Evolutionary conservation across 2,888 invertebrate genomes (phyloP).

Genomic region (Chalcosyrphus nemorum): DNA sequence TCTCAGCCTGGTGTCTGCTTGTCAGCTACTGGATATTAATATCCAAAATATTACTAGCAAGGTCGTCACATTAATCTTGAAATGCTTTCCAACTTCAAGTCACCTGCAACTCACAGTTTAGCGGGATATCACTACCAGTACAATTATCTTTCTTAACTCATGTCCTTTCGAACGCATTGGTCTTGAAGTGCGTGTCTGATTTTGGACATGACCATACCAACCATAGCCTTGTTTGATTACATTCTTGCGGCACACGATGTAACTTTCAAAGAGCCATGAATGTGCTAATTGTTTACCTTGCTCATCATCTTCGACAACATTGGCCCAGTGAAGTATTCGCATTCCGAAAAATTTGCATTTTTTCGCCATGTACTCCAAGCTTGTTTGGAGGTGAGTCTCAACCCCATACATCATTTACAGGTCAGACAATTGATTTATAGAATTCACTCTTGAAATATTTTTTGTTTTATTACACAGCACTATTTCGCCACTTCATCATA

Average conservation of each 20-base stretch:
- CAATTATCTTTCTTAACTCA: not conserved
- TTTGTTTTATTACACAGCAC: constrained; percentile 20
- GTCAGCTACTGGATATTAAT: not conserved
- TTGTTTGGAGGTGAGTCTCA: not conserved
- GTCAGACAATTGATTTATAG: constrained; percentile 67
- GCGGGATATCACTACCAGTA: not conserved
- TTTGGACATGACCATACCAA: not conserved
- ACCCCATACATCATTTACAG: constrained; percentile 58
- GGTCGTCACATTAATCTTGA: not conserved
- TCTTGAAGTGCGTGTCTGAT: constrained; percentile 34
- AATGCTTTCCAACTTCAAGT: not conserved
- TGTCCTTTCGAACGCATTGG: not conserved
- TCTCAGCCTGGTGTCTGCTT: not conserved
- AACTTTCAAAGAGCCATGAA: constrained; percentile 43
- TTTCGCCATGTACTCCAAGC: constrained; percentile 28
- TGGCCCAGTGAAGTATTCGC: not conserved
- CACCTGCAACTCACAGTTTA: not conserved
- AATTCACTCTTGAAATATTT: constrained; percentile 48
- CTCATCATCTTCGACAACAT: constrained; percentile 23
- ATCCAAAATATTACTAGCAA: not conserved
- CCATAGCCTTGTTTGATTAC: not conserved
- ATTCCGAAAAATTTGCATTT: constrained; percentile 12
- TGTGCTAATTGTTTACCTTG: constrained; percentile 59
- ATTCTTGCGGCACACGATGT: constrained; percentile 13
- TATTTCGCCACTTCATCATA: constrained; percentile 65